Evolutionary conservation across 2,797 vertebrate species (phyloP), one percentile per base, ranked within the genome.

Genomic region (Rhynchotus rufescens): DNA sequence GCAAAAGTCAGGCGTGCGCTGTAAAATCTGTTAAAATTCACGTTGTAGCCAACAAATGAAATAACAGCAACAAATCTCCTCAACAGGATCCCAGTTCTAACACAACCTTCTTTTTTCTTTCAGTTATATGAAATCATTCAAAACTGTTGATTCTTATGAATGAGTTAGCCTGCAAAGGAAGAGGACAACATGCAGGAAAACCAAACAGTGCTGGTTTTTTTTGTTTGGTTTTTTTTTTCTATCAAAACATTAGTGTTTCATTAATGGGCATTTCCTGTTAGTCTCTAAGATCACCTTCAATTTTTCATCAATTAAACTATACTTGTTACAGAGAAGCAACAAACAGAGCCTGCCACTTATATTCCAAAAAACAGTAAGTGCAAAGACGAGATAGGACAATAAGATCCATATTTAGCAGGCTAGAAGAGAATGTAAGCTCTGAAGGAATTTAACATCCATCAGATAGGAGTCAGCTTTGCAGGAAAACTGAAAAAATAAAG

Each of bases 141-240:
- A 73, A 49, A 44, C 93, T 80, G 57, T 61, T 36, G 15, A 66
- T 79, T 92, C 91, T 92, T 86, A 88, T 69, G 83, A 88, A 60
- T 81, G 76, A 86, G 2, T 32, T 71, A 64, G 40, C 77, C 86
- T 84, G 77, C 71, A 84, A 90, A 90, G 57, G 16, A 77, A 86
- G 54, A 94, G 80, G 95, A 91, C 22, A 74, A 67, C 77, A 84
- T 4, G 4, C 12, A 5, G 30, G 68, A 60, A 71, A 75, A 30
- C 47, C 11, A 64, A 79, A 85, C 56, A 85, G 47, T 7, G 14
- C 13, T 26, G 76, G 3, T 72, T 84, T 87, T 44, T 49, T 49
- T 49, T 36, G 9, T 42, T 42, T 42, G 40, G 40, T 44, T 15
- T 42, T 44, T 42, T 42, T 42, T 42, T 12, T 65, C 15, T 54